Conservation (phyloP, 2,797 vertebrate species). For the Hydrophis major region DNA sequence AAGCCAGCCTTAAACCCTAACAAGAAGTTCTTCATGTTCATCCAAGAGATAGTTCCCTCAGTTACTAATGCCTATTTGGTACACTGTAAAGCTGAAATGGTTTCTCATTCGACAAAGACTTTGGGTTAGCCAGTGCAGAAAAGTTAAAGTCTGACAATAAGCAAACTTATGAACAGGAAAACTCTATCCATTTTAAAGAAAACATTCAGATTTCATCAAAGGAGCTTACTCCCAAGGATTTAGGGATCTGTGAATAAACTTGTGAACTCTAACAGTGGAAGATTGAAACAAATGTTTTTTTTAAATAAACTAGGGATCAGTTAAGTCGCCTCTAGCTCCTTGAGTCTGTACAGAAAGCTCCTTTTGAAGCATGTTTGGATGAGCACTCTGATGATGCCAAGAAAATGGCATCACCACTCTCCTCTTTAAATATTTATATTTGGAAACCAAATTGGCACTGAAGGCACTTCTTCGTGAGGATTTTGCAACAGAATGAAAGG, state of each 20-base stretch:
- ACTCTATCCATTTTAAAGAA: not conserved
- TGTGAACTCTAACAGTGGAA: not conserved
- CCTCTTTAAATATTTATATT: not conserved
- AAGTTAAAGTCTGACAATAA: not conserved
- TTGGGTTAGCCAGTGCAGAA: not conserved
- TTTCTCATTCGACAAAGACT: not conserved
- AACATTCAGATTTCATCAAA: not conserved
- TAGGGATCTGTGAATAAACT: not conserved
- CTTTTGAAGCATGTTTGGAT: not conserved
- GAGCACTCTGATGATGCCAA: too few species aligned
- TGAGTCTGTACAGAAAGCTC: not conserved
- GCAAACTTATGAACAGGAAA: not conserved
- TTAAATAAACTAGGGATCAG: not conserved
- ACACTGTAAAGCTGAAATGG: not conserved
- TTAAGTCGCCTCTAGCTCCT: not conserved
- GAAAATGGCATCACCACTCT: not conserved
- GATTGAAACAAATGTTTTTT: not conserved
- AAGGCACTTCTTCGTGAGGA: not conserved
- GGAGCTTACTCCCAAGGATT: not conserved
- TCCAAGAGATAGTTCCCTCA: not conserved
- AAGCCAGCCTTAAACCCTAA: conserved; percentile 17
- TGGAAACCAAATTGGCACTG: not conserved
- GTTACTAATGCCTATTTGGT: not conserved
- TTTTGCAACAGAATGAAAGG: not conserved
- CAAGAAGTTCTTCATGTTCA: not conserved